A percentile compares a stretch with the other conserved stretches of the same genome.
Conservation (phyloP, 1,140 invertebrate genomes). For the Zophobas morio region DNA sequence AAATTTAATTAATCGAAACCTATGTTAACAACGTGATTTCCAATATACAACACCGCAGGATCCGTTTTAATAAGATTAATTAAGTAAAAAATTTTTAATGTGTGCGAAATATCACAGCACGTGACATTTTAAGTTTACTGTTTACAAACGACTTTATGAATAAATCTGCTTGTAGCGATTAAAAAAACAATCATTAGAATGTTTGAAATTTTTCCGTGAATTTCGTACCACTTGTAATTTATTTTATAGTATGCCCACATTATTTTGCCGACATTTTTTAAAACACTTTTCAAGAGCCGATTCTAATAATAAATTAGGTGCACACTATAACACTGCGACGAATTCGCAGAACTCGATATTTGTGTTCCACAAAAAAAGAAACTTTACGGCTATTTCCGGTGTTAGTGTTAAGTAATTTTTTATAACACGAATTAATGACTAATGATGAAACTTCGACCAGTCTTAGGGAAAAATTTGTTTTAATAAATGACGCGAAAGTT, state of each 20-base stretch:
- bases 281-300: neutral
- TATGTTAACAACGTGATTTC: slow-evolving; percentile 32
- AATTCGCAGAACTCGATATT: no score
- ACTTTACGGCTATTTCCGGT: no score
- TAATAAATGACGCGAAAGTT: no score
- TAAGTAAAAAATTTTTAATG: slow-evolving; percentile 11
- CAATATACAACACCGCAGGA: slow-evolving; percentile 33
- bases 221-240: neutral
- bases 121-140: neutral
- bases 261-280: slow-evolving; percentile 22
- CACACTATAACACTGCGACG: no score
- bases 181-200: slow-evolving; percentile 9
- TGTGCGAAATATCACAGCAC: slow-evolving; percentile 32
- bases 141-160: slow-evolving; percentile 9
- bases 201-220: slow-evolving; percentile 8
- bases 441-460: no score
- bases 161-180: slow-evolving; percentile 15
- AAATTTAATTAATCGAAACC: slow-evolving; percentile 22
- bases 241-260: no score
- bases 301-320: neutral
- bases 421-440: no score
- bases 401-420: no score
- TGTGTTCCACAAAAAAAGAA: no score
- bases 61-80: slow-evolving; percentile 36
- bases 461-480: no score